Base-by-base conservation (phyloP, 2,888 invertebrate genomes). In the Apotomis turbidana region DNA sequence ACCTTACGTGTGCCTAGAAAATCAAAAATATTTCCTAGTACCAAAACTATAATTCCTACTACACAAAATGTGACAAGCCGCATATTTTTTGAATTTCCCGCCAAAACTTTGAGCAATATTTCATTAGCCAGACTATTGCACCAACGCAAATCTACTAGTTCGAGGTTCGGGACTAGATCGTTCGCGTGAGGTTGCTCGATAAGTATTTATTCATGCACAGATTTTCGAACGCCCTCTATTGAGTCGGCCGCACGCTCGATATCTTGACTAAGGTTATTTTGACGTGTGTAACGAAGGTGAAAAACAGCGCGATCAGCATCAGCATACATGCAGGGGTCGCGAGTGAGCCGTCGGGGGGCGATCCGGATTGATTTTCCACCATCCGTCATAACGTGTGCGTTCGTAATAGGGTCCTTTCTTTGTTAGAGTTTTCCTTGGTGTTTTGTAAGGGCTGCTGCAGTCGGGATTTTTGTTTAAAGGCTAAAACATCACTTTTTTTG, bases 281-380 rank as follows among this genome's bases (percentile, higher is more conserved):
- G 93, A 92, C 91, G 87, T 88, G 91, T 92, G 89, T 87, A 93
- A 89, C 89, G 88, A 87, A 87, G 89, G 90, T 83, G 91, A 91
- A 93, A 91, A 93, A 89, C 88, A 88, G 90, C 87, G 74, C 84
- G 87, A 87, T 88, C 87, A 86, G 88, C 54, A 64, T 27, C 27
- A 27, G 27, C 27, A 27, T 27, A 27, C 27, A 27, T 63, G 27
- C 62, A 64, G 27, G 75, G 87, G 85, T 84, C 80, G 86, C 84
- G 85, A 91, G 90, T 90, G 91, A 92, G 88, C 87, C 86, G 90
- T 90, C 87, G 86, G 87, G 89, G 89, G 89, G 87, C 88, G 90
- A 89, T 88, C 85, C 85, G 87, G 90, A 92, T 91, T 91, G 91
- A 92, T 93, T 90, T 91, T 89, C 88, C 87, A 79, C 87, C 88